Evolutionary conservation across 2,113 vertebrate species (phyloP), one percentile per base, ranked within the genome.

Genomic region (Aythya baeri): DNA sequence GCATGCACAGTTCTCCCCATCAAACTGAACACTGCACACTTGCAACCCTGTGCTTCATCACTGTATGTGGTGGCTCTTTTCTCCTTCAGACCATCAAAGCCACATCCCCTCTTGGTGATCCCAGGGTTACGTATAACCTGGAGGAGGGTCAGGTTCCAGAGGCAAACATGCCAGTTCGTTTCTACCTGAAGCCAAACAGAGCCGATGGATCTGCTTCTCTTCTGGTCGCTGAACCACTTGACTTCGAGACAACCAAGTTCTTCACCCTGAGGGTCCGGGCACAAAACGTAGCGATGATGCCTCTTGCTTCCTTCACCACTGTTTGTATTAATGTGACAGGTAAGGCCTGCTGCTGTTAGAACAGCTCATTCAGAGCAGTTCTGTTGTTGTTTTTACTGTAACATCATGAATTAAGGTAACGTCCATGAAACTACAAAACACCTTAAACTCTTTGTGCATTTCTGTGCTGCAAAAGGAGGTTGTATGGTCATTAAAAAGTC

Each of bases 61-160:
- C 75, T 12, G 0, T 91, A 54, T 88, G 25, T 83, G 77, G 46
- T 96, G 90, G 36, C 82, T 95, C 86, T 94, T 94, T 86, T 93
- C 83, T 87, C 92, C 93, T 96, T 71, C 97, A 99, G 99, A 99
- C 98, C 21, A 93, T 99, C 90, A 99, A 98, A 97, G 98, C 99
- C 16, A 98, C 98, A 11, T 99, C 99, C 44, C 98, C 98, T 7
- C 98, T 99, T 31, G 98, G 98, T 31, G 99, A 99, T 93, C 98
- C 98, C 49, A 97, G 98, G 70, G 98, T 99, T 84, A 99, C 98
- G 2, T 99, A 99, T 91, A 98, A 98, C 95, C 97, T 99, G 95
- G 99, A 99, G 96, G 99, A 99, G 86, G 99, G 99, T 52, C 98
- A 98, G 95, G 98, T 99, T 65, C 98, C 98, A 17, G 99, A 98